A percentile compares a stretch with the other conserved stretches of the same genome.
These are phyloP conservation scores for Plagodis pulveraria DNA, from an alignment of 2,888 invertebrate genomes.

Conservation along the genomic window DNA sequence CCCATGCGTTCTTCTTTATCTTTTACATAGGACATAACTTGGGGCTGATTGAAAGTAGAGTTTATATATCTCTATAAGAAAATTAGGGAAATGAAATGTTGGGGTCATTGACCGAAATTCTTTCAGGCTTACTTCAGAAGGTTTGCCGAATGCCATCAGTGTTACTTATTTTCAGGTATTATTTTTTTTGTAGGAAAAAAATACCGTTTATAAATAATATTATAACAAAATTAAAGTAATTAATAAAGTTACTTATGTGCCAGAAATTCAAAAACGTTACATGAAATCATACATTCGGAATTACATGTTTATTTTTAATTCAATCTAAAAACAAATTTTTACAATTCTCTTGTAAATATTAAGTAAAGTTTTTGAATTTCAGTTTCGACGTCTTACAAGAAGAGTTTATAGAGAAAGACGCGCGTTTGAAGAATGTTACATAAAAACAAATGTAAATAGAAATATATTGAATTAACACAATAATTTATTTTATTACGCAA, in stretches of 20 bases:
- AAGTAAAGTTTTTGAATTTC: slow-evolving; percentile 51
- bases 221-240: background rate
- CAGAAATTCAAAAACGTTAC: slow-evolving; percentile 39
- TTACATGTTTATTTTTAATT: background rate
- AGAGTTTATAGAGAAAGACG: slow-evolving; percentile 21
- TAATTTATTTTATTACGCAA: slow-evolving; percentile 43
- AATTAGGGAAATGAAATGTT: no score
- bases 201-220: no score
- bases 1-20: no score
- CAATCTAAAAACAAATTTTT: background rate
- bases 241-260: background rate
- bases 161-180: no score
- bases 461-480: slow-evolving; percentile 7
- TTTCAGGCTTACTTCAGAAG: no score
- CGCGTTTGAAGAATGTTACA: slow-evolving; percentile 11
- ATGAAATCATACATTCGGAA: background rate
- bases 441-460: slow-evolving; percentile 15
- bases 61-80: no score
- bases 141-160: no score
- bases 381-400: slow-evolving; percentile 39
- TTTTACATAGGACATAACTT: no score
- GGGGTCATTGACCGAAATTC: no score
- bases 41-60: no score
- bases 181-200: no score
- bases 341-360: slow-evolving; percentile 21